Percentiles rank a stretch among this genome's conserved stretches.
These are phyloP conservation scores for Camelus bactrianus DNA, from an alignment of 2,113 vertebrate genomes.

Conservation along the genomic window DNA sequence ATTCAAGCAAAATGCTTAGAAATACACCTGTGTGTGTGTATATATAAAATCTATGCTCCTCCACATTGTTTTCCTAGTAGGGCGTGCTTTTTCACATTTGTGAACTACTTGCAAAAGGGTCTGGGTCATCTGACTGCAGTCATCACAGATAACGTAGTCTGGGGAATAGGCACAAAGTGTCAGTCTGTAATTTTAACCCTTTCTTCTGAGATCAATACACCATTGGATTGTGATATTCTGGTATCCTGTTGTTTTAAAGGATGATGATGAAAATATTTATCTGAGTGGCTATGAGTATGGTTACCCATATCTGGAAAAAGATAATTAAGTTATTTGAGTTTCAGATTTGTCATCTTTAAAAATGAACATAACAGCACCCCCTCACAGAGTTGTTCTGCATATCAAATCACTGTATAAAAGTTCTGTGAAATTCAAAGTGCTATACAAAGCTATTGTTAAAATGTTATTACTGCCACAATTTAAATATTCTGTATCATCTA, in stretches of 20 bases:
- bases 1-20: background rate
- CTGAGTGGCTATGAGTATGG: background rate
- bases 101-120: background rate
- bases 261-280: background rate
- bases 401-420: background rate
- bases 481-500: background rate
- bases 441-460: background rate
- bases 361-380: background rate
- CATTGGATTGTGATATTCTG: background rate
- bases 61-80: background rate
- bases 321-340: background rate
- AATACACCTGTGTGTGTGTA: accelerated
- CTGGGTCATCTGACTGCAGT: background rate
- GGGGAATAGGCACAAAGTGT: background rate
- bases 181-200: background rate
- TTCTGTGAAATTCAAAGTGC: background rate
- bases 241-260: background rate
- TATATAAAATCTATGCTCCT: background rate
- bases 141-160: background rate
- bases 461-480: background rate
- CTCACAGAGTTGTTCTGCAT: background rate
- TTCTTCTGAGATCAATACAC: background rate
- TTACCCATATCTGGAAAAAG: background rate
- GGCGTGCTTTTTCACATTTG: background rate
- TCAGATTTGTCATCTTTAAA: background rate